phyloP scores from a whole-genome alignment of 2,888 invertebrate genomes.

The Lasiommata megera region DNA sequence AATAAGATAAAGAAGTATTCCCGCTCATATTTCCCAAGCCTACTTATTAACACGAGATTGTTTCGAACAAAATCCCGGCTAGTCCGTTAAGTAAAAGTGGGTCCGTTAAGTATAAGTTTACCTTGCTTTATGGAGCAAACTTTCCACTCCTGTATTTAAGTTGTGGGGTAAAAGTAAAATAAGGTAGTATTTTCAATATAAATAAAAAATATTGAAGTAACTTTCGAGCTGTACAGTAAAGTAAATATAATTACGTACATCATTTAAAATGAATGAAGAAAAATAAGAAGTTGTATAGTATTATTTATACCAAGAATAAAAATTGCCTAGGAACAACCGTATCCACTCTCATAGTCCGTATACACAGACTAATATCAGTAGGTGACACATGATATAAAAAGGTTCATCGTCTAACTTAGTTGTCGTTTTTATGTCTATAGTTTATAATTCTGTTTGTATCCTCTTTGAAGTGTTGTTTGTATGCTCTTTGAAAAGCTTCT shows the following conservation, averaged over 20 bases:
- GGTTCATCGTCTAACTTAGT: too few relatives aligned
- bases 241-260: not conserved
- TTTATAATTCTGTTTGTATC: too few relatives aligned
- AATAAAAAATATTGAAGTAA: not conserved
- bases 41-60: conserved; percentile 25
- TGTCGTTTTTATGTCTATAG: too few relatives aligned
- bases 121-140: conserved; percentile 10
- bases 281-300: not conserved
- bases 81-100: conserved; percentile 20
- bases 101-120: conserved; percentile 16
- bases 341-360: too few relatives aligned
- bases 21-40: conserved; percentile 18
- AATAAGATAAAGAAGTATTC: conserved; percentile 24
- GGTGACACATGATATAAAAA: too few relatives aligned
- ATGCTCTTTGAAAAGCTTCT: too few relatives aligned
- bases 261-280: not conserved
- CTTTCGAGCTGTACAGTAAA: not conserved
- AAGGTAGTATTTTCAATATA: conserved; percentile 2
- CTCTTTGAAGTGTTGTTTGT: too few relatives aligned
- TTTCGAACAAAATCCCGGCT: conserved; percentile 21
- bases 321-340: too few relatives aligned
- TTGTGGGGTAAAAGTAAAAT: conserved; percentile 8
- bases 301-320: too few relatives aligned
- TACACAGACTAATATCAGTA: too few relatives aligned
- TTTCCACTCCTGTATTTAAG: conserved; percentile 16